These are phyloP conservation scores for Numida meleagris DNA, from an alignment of 2,113 vertebrate species.

Conservation along the genomic window DNA sequence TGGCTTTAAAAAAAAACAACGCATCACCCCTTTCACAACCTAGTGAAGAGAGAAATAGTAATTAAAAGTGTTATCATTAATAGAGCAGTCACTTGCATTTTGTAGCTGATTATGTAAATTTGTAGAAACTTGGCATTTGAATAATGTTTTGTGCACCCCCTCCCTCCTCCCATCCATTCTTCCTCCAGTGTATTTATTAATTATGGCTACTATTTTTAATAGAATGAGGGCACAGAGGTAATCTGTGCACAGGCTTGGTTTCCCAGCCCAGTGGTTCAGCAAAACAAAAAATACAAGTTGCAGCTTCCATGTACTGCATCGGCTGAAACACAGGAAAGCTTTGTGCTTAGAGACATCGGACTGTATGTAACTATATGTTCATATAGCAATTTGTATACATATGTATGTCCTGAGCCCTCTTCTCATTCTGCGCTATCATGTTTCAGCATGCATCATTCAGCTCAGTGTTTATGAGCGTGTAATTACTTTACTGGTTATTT, in stretches of 20 bases:
- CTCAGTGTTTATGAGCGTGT: not conserved
- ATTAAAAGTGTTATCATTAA: slow-evolving; percentile 53
- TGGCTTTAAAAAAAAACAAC: not conserved
- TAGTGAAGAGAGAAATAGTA: slow-evolving; percentile 36
- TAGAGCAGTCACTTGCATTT: not conserved
- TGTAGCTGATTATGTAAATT: slow-evolving; percentile 32
- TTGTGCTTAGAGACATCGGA: not conserved
- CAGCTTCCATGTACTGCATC: not conserved
- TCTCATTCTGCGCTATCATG: not conserved
- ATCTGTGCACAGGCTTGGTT: not conserved
- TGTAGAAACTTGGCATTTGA: not conserved
- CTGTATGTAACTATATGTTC: accelerated
- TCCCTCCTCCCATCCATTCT: not conserved
- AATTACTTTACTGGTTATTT: not conserved
- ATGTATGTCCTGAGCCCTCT: not conserved
- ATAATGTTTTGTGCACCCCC: not conserved
- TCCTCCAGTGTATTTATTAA: not conserved
- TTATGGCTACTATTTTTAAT: not conserved
- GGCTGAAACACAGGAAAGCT: not conserved
- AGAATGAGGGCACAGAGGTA: not conserved
- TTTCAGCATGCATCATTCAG: not conserved
- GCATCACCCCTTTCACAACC: slow-evolving; percentile 9
- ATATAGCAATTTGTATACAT: not conserved
- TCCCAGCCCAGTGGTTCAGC: not conserved
- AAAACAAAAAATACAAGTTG: not conserved